Evolutionary conservation across 2,888 invertebrate species (phyloP).

Genomic region (Tryphoninae sp.): DNA sequence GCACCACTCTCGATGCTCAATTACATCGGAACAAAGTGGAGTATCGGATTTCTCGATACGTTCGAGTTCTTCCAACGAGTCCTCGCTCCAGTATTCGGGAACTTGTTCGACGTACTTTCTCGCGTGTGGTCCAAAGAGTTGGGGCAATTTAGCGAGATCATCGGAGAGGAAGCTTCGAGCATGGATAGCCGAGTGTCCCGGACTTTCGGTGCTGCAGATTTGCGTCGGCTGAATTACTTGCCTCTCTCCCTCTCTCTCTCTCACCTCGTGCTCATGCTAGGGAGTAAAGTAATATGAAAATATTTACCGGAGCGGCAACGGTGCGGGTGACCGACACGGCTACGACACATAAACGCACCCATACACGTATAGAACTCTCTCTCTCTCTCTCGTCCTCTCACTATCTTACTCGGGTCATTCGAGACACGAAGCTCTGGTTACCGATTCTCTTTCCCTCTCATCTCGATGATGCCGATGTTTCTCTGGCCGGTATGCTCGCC

Average conservation of each 20-base stretch:
- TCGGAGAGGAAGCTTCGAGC: constrained; percentile 6
- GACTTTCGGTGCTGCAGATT: constrained; percentile 69
- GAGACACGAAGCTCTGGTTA: constrained; percentile 79
- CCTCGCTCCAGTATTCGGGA: background rate
- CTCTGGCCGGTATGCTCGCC: constrained; percentile 43
- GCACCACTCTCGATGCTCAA: background rate
- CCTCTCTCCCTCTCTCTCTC: constrained; percentile 6
- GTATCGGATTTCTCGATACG: constrained; percentile 28
- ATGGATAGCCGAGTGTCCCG: constrained; percentile 21
- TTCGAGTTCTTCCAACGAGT: constrained; percentile 17
- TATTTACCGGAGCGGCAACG: constrained; percentile 76
- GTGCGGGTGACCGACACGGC: constrained; percentile 63
- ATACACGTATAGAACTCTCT: constrained; percentile 56
- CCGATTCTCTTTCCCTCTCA: constrained; percentile 68
- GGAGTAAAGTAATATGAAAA: constrained; percentile 80
- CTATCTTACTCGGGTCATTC: constrained; percentile 74
- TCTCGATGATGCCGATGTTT: constrained; percentile 47
- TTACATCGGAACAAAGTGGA: constrained; percentile 2
- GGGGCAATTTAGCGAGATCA: constrained; percentile 52
- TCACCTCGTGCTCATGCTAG: background rate
- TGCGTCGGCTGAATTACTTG: constrained; percentile 78
- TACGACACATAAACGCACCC: constrained; percentile 6
- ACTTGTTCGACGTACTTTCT: constrained; percentile 17
- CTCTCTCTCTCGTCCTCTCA: constrained; percentile 44
- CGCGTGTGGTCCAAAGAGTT: constrained; percentile 59